Base-by-base conservation (phyloP, 2,113 vertebrate species). In the Paedocypris sp. region DNA sequence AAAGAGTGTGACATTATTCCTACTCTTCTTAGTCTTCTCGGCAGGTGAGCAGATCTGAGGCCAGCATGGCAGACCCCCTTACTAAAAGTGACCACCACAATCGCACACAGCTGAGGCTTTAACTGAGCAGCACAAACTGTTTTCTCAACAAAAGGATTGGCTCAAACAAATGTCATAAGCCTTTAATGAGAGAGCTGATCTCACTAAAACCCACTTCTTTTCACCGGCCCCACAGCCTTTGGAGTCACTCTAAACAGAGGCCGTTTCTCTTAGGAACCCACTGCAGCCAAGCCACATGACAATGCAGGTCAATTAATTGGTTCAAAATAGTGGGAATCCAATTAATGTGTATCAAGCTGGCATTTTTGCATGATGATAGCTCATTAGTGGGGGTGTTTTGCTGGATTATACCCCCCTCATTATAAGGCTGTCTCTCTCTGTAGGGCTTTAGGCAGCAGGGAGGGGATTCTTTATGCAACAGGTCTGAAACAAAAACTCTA, bases 181-280 rank as follows among this genome's bases (percentile, higher is more conserved):
- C 86, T 84, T 88, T 92, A 92, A 90, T 90, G 88, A 91, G 89
- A 88, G 86, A 85, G 84, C 88, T 88, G 85, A 89, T 89, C 87
- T 86, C 80, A 82, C 84, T 85, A 77, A 84, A 73, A 72, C 79
- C 76, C 67, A 71, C 80, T 85, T 87, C 86, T 80, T 80, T 85
- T 88, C 83, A 87, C 78, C 76, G 80, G 80, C 83, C 79, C 78
- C 64, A 32, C 50, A 71, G 80, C 83, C 70, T 78, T 79, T 79
- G 84, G 75, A 85, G 83, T 82, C 84, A 80, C 71, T 64, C 71
- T 74, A 82, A 67, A 79, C 75, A 75, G 74, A 77, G 74, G 53
- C 75, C 70, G 80, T 81, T 79, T 76, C 67, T 64, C 76, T 81
- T 76, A 86, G 83, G 79, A 83, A 69, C 86, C 80, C 72, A 28